phyloP scores from a whole-genome alignment of 2,113 vertebrate genomes.

The Heterochromis multidens region DNA sequence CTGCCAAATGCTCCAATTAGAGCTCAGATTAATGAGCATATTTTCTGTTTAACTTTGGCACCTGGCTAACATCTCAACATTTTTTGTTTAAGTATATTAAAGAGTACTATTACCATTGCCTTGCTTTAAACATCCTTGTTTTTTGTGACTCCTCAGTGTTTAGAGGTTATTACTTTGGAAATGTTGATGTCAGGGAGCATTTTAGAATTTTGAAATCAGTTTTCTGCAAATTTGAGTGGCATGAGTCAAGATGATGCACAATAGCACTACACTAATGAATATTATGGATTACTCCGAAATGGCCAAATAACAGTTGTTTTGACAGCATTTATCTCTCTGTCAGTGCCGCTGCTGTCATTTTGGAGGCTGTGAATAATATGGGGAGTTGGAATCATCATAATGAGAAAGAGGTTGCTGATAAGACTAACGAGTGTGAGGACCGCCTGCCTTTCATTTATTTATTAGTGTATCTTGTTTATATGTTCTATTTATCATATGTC shows the following conservation, averaged over 20 bases:
- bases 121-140: background rate
- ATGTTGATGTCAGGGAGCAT: background rate
- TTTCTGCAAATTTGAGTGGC: background rate
- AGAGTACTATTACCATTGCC: background rate
- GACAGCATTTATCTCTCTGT: background rate
- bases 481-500: background rate
- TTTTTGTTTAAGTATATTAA: background rate
- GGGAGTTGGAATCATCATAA: background rate
- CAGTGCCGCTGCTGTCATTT: background rate
- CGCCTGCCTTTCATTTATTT: background rate
- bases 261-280: background rate
- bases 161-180: background rate
- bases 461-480: background rate
- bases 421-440: background rate
- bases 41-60: slow-evolving; percentile 33
- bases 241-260: background rate
- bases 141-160: background rate
- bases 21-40: slow-evolving; percentile 41
- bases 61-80: slow-evolving; percentile 25
- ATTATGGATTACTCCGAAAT: background rate
- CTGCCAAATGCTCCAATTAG: slow-evolving; percentile 57
- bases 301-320: background rate
- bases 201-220: background rate
- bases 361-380: background rate
- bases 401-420: background rate